Conservation (phyloP, 2,113 vertebrate genomes). For the Mormyrus iriodes region DNA sequence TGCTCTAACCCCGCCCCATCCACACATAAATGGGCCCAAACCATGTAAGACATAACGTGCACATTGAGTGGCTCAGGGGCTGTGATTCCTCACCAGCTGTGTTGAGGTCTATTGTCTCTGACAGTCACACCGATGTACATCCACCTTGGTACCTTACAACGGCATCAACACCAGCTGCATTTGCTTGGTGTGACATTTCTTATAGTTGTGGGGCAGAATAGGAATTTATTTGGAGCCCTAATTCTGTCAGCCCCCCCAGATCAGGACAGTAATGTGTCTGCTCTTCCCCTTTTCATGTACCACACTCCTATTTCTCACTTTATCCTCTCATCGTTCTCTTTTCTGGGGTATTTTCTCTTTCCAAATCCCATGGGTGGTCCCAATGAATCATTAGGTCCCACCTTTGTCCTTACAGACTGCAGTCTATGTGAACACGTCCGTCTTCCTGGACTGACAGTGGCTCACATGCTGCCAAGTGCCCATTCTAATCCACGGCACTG, state of each 20-base stretch:
- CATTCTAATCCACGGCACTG: not conserved
- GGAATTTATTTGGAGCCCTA: constrained; percentile 59
- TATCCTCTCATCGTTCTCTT: not conserved
- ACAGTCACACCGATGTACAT: not conserved
- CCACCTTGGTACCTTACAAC: not conserved
- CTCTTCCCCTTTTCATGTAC: constrained; percentile 54
- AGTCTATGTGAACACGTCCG: not conserved
- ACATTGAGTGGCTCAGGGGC: not conserved
- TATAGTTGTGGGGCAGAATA: constrained; percentile 29
- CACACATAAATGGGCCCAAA: not conserved
- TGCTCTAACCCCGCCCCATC: not conserved
- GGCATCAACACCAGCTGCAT: not conserved
- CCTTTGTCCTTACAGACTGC: not conserved
- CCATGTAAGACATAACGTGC: not conserved
- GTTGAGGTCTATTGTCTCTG: not conserved
- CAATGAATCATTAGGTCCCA: not conserved
- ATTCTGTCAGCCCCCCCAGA: constrained; percentile 44
- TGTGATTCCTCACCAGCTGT: not conserved
- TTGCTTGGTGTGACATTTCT: not conserved
- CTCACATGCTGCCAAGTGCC: not conserved
- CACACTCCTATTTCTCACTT: constrained; percentile 6
- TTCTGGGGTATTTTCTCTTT: not conserved
- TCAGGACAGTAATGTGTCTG: constrained; percentile 49
- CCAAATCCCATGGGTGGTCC: not conserved
- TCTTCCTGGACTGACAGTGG: not conserved